These are phyloP conservation scores for Mythimna pallens DNA, from an alignment of 2,888 invertebrate species.

Conservation along the genomic window DNA sequence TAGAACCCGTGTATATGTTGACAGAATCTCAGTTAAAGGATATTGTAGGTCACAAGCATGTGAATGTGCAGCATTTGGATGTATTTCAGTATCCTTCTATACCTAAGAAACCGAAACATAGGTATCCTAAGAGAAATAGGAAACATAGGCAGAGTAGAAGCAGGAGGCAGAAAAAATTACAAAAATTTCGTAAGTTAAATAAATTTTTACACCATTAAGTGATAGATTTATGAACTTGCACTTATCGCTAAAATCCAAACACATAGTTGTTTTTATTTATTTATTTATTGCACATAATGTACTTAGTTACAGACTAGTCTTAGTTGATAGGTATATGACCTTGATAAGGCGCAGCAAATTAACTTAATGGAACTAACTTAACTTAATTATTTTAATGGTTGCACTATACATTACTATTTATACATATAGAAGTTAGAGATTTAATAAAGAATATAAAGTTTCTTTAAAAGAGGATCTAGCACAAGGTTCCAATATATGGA, in stretches of 20 bases:
- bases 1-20: conserved; percentile 85
- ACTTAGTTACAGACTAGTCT: too few species aligned
- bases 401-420: too few species aligned
- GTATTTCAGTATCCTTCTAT: conserved; percentile 73
- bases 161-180: conserved; percentile 35
- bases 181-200: conserved; percentile 51
- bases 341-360: too few species aligned
- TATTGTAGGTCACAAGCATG: conserved; percentile 77
- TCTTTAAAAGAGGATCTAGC: too few species aligned
- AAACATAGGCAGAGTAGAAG: conserved; percentile 31
- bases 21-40: conserved; percentile 83
- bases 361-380: too few species aligned
- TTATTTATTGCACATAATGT: too few species aligned
- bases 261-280: not conserved
- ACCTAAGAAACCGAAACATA: conserved; percentile 63
- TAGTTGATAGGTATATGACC: too few species aligned
- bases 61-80: conserved; percentile 84
- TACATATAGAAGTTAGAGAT: too few species aligned
- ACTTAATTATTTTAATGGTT: too few species aligned
- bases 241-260: not conserved
- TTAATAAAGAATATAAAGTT: too few species aligned
- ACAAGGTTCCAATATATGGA: too few species aligned
- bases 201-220: conserved; percentile 38
- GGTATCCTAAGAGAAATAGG: conserved; percentile 71
- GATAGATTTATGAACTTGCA: not conserved